phyloP scores from a whole-genome alignment of 2,113 vertebrate genomes.

The Gymnobelideus leadbeateri region DNA sequence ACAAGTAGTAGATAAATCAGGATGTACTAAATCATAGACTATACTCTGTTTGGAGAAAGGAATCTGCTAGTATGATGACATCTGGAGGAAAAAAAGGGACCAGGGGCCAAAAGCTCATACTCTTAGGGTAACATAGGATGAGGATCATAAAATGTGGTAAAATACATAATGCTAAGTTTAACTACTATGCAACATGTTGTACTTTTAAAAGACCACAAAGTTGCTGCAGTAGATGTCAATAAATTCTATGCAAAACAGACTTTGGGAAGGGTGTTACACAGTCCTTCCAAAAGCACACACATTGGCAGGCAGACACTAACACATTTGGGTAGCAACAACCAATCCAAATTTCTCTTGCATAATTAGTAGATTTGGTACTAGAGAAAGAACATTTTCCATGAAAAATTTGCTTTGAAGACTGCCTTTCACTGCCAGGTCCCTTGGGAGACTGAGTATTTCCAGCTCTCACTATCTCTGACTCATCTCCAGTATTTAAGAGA shows the following conservation, averaged over 20 bases:
- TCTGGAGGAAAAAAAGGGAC: background rate
- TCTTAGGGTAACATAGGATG: conserved; percentile 5
- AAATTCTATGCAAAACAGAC: conserved; percentile 65
- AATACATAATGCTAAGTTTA: conserved; percentile 42
- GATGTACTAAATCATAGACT: conserved; percentile 15
- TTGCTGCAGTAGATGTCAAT: conserved; percentile 68
- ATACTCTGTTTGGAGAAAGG: conserved; percentile 14
- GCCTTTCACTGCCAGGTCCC: conserved; percentile 80
- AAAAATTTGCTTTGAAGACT: conserved; percentile 82
- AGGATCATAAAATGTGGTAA: conserved; percentile 53
- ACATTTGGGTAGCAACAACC: conserved; percentile 74
- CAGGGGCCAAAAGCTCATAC: conserved; percentile 22
- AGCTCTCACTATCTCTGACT: conserved; percentile 84
- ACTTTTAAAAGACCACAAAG: conserved; percentile 63
- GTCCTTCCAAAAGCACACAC: conserved; percentile 79
- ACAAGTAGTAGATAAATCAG: background rate
- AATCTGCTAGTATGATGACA: background rate
- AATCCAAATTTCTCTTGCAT: conserved; percentile 75
- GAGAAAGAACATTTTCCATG: conserved; percentile 80
- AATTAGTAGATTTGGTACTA: conserved; percentile 74
- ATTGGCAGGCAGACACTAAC: conserved; percentile 73
- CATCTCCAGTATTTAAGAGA: conserved; percentile 79
- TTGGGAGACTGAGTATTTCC: conserved; percentile 80
- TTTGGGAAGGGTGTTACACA: conserved; percentile 67
- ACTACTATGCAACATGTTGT: conserved; percentile 30